Conservation (phyloP, 1,140 invertebrate genomes). For the Apis dorsata region DNA sequence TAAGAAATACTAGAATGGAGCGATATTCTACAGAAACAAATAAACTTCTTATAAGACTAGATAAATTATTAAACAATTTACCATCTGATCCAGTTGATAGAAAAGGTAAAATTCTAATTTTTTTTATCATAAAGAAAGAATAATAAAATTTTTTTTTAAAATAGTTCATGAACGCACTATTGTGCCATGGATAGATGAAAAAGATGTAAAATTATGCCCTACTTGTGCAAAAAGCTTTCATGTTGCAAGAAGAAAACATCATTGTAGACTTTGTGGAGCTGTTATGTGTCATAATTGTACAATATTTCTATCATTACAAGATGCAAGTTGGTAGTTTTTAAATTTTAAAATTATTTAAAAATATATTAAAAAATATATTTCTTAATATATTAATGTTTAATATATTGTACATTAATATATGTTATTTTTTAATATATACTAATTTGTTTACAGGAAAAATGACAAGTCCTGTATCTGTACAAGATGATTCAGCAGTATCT, state of each 20-base stretch:
- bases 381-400: background rate
- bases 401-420: background rate
- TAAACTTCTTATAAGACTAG: constrained; percentile 95
- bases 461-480: constrained; percentile 80
- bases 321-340: constrained; percentile 87
- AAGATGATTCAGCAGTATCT: constrained; percentile 74
- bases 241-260: constrained; percentile 93
- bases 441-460: constrained; percentile 80
- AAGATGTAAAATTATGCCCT: constrained; percentile 93
- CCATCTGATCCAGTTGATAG: constrained; percentile 89
- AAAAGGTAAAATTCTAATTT: constrained; percentile 82
- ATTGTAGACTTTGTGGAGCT: constrained; percentile 97
- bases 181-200: constrained; percentile 96
- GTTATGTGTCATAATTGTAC: constrained; percentile 98
- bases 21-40: constrained; percentile 96
- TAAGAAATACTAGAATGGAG: constrained; percentile 88
- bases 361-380: background rate
- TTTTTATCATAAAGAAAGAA: constrained; percentile 1
- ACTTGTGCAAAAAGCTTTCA: constrained; percentile 94
- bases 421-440: background rate
- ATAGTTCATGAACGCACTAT: constrained; percentile 88
- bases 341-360: background rate
- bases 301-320: constrained; percentile 89
- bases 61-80: constrained; percentile 93
- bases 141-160: constrained; percentile 51